Conservation (phyloP, 2,113 vertebrate species). For the Budorcas taxicolor region DNA sequence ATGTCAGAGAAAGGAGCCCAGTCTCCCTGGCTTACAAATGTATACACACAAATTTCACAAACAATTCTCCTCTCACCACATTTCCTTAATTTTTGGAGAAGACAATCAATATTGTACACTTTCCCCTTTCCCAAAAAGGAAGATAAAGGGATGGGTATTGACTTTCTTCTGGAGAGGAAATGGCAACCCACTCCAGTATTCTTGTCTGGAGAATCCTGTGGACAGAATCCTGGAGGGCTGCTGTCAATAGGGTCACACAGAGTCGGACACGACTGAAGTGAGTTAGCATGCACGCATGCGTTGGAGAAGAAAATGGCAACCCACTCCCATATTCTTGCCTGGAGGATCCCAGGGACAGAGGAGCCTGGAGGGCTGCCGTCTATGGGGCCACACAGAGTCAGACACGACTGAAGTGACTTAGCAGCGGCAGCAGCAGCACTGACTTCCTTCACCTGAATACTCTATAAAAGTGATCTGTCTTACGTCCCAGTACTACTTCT, state of each 20-base stretch:
- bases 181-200: neutral
- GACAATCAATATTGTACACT: neutral
- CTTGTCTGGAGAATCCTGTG: neutral
- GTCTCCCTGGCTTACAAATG: neutral
- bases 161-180: neutral
- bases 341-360: neutral
- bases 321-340: accelerated
- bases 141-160: neutral
- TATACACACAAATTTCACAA: neutral
- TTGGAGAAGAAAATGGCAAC: neutral
- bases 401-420: accelerated
- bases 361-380: neutral
- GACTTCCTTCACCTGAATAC: neutral
- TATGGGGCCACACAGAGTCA: neutral
- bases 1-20: neutral
- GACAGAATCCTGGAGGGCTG: neutral
- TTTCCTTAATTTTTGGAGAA: neutral
- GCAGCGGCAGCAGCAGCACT: neutral
- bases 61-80: neutral
- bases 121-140: neutral
- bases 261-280: neutral
- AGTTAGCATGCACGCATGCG: neutral
- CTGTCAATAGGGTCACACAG: neutral
- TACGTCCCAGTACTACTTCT: neutral
- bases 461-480: neutral